These are phyloP conservation scores for Lepisosteus oculatus DNA, from an alignment of 2,113 vertebrate genomes.

Conservation along the genomic window DNA sequence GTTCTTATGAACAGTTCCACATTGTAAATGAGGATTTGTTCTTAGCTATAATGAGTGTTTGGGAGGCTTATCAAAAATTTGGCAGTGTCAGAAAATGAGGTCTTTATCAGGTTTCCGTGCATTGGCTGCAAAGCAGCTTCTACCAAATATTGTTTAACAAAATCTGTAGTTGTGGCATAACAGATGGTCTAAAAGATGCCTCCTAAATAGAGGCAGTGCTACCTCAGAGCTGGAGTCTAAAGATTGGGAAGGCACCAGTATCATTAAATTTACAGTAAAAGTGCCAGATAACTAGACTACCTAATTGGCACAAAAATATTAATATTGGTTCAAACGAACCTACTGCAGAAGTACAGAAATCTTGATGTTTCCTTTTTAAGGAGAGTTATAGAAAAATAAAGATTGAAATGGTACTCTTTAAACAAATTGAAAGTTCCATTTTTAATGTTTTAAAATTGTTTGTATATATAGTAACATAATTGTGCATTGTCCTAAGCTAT, in stretches of 20 bases:
- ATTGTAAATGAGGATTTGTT: too few species aligned
- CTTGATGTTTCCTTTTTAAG: not conserved
- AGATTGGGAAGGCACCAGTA: not conserved
- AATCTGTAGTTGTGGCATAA: too few species aligned
- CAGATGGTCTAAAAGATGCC: too few species aligned
- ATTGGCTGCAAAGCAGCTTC: too few species aligned
- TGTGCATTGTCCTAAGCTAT: slow-evolving; percentile 1
- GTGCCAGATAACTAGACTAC: not conserved
- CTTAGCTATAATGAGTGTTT: too few species aligned
- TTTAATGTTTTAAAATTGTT: not conserved
- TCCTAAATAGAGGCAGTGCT: not conserved
- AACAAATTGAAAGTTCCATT: not conserved
- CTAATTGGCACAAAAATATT: not conserved
- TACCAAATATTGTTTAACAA: too few species aligned
- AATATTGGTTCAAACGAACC: slow-evolving; percentile 9
- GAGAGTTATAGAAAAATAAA: slow-evolving; percentile 6
- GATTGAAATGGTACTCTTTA: not conserved
- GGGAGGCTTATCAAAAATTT: too few species aligned
- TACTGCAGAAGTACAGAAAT: not conserved
- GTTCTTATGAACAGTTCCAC: too few species aligned
- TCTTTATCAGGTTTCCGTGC: not conserved
- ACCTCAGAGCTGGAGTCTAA: too few species aligned
- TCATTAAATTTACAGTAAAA: not conserved
- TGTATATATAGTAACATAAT: not conserved
- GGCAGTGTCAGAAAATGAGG: not conserved